Conservation (phyloP, 2,113 vertebrate genomes). For the Sterna hirundo region DNA sequence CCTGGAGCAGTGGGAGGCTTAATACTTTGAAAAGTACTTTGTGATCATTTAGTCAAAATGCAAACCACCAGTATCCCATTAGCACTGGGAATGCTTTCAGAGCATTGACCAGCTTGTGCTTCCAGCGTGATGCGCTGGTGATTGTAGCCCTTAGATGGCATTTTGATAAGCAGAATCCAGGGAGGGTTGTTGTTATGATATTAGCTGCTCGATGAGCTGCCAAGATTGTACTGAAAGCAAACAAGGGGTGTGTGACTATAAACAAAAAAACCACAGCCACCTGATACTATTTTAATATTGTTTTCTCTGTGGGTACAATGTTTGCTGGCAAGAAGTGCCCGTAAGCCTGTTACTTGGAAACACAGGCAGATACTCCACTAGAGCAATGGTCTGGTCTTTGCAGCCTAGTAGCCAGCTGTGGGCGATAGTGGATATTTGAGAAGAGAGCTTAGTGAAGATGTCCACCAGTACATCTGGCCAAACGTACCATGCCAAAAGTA, state of each 20-base stretch:
- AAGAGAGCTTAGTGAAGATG: neutral
- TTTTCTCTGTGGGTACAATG: neutral
- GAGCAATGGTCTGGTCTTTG: neutral
- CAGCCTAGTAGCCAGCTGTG: neutral
- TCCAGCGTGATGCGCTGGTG: neutral
- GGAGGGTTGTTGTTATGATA: neutral
- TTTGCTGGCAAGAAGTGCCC: neutral
- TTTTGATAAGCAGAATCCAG: neutral
- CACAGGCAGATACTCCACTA: neutral
- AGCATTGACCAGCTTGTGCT: neutral
- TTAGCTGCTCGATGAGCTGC: neutral
- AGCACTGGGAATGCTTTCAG: neutral
- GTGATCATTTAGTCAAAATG: neutral
- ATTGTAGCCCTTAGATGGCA: neutral
- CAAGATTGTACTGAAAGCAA: neutral
- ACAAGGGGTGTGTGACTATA: neutral
- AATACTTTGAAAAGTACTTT: neutral
- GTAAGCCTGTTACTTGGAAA: neutral
- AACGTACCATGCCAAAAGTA: neutral
- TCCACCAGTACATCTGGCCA: neutral
- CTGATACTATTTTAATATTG: neutral
- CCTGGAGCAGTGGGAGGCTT: neutral
- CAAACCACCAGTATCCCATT: neutral
- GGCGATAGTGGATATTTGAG: neutral
- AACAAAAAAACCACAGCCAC: neutral